Evolutionary conservation across 2,888 invertebrate species (phyloP).

Genomic region (Mesodorylaimus sp.): DNA sequence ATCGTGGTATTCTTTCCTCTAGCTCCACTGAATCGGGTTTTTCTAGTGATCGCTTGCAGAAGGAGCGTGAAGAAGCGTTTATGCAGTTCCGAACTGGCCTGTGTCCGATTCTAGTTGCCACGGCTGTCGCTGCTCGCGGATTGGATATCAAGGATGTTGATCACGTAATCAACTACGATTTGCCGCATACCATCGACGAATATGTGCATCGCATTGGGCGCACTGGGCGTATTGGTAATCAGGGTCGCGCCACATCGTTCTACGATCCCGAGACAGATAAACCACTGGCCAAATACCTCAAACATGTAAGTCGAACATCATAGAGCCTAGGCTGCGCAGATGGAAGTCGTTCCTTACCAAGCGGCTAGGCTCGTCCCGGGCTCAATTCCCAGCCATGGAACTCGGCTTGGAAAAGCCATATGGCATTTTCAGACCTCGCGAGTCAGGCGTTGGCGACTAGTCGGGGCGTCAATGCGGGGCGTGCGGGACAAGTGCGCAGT

Average conservation of each 20-base stretch:
- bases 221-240: slow-evolving; percentile 37
- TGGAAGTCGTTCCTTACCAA: too few relatives aligned
- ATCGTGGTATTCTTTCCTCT: not conserved
- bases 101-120: slow-evolving; percentile 68
- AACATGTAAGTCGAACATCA: slow-evolving; percentile 9
- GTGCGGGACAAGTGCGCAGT: too few relatives aligned
- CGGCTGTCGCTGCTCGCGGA: slow-evolving; percentile 81
- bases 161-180: slow-evolving; percentile 38
- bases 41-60: slow-evolving; percentile 45
- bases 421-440: too few relatives aligned
- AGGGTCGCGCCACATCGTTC: slow-evolving; percentile 35
- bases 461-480: too few relatives aligned
- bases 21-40: too few relatives aligned
- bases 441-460: too few relatives aligned
- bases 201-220: slow-evolving; percentile 40
- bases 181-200: slow-evolving; percentile 35
- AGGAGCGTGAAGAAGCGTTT: slow-evolving; percentile 54
- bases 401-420: too few relatives aligned
- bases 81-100: slow-evolving; percentile 44
- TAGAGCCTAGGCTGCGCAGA: too few relatives aligned
- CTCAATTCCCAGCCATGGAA: too few relatives aligned
- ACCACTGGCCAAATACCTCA: slow-evolving; percentile 37
- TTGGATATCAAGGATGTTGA: slow-evolving; percentile 66
- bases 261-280: slow-evolving; percentile 47
- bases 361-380: too few relatives aligned